Percentiles rank a stretch among this genome's conserved stretches.
These are phyloP conservation scores for Coelinius sp. DNA, from an alignment of 2,888 invertebrate species.

Conservation along the genomic window DNA sequence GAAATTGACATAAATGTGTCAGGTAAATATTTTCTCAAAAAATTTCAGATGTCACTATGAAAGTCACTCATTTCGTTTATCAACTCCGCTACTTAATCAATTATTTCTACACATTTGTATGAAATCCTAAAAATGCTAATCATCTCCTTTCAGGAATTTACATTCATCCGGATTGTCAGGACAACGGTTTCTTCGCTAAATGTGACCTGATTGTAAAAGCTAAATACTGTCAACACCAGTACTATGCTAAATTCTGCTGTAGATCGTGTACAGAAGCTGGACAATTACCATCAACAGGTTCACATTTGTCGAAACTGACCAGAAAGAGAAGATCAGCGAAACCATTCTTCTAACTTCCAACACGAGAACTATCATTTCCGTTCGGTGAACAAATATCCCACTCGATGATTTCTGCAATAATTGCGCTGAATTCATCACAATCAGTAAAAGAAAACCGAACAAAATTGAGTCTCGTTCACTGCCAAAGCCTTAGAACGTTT, in stretches of 20 bases:
- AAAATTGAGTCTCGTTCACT: constrained; percentile 67
- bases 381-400: constrained; percentile 37
- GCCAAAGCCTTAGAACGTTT: constrained; percentile 71
- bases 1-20: constrained; percentile 80
- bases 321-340: constrained; percentile 52
- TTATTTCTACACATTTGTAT: background rate
- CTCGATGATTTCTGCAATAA: background rate
- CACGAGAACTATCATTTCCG: constrained; percentile 9
- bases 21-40: constrained; percentile 74
- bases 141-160: constrained; percentile 75
- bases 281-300: constrained; percentile 75
- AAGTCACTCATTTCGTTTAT: background rate
- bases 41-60: background rate
- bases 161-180: constrained; percentile 86
- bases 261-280: constrained; percentile 92
- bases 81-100: background rate
- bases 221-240: constrained; percentile 87
- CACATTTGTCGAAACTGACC: constrained; percentile 67
- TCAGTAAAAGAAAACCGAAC: constrained; percentile 36
- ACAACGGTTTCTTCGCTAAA: constrained; percentile 90
- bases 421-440: background rate
- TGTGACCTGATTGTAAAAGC: constrained; percentile 90
- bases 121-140: background rate
- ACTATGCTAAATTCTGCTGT: constrained; percentile 95
- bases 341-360: constrained; percentile 26